Evolutionary conservation across 2,888 invertebrate species (phyloP).

Genomic region (Melieria omissa): DNA sequence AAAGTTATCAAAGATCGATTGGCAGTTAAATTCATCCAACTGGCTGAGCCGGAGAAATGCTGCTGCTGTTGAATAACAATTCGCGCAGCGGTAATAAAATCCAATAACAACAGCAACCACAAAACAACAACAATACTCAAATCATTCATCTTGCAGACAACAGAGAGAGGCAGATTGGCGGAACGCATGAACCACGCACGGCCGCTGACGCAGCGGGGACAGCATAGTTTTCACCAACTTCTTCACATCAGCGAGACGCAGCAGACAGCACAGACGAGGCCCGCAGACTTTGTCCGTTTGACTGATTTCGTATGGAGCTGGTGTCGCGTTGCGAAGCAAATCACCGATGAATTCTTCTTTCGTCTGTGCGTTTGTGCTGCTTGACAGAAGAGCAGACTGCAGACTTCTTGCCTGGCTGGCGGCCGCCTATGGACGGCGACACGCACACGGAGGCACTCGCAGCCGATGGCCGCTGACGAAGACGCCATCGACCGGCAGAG

Average conservation of each 20-base stretch:
- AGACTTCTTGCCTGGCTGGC: too few species aligned
- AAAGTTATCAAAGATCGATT: constrained; percentile 60
- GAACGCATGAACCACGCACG: constrained; percentile 8
- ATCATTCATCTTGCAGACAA: constrained; percentile 5
- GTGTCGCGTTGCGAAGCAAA: constrained; percentile 29
- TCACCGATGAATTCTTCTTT: constrained; percentile 13
- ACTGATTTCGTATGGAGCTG: constrained; percentile 40
- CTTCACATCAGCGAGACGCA: constrained; percentile 35
- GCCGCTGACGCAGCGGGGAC: constrained; percentile 35
- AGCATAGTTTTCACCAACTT: constrained; percentile 42
- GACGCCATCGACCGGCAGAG: too few species aligned
- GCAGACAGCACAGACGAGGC: background rate
- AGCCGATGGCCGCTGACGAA: too few species aligned
- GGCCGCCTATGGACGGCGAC: too few species aligned
- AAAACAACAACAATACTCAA: constrained; percentile 1
- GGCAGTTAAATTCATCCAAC: constrained; percentile 49
- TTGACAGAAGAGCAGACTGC: too few species aligned
- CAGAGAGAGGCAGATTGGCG: too few species aligned
- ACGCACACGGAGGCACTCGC: too few species aligned
- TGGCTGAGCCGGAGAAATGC: constrained; percentile 23
- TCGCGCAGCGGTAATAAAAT: constrained; percentile 26
- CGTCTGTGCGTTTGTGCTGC: background rate
- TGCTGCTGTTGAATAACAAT: constrained; percentile 33
- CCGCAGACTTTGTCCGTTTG: constrained; percentile 23
- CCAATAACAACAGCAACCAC: constrained; percentile 11